Evolutionary conservation across 2,797 vertebrate species (phyloP).

Genomic region (Acrossocheilus fasciatus): DNA sequence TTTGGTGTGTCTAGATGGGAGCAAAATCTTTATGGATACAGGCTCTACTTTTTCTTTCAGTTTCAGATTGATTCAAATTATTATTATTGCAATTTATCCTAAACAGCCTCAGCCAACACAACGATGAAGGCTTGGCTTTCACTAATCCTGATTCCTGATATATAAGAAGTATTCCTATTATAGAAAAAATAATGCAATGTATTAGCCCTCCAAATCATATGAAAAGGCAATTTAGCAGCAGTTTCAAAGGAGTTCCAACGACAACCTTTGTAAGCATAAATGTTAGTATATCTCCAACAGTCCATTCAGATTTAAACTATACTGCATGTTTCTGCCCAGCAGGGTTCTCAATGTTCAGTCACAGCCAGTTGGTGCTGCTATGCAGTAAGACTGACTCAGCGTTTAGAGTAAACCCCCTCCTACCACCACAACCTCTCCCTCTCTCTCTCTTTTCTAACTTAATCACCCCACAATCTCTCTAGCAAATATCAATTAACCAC

Average conservation of each 20-base stretch:
- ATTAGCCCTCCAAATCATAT: background rate
- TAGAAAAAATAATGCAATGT: background rate
- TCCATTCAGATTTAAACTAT: constrained; percentile 17
- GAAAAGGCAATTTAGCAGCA: background rate
- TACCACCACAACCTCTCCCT: constrained; percentile 44
- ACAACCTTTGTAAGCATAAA: background rate
- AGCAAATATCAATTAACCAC: constrained; percentile 41
- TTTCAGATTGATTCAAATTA: background rate
- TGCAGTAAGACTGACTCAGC: constrained; percentile 79
- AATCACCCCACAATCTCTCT: constrained; percentile 49
- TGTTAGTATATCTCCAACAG: constrained; percentile 11
- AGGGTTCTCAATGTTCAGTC: constrained; percentile 56
- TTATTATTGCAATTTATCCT: background rate
- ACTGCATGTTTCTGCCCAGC: constrained; percentile 35
- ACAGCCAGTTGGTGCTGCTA: constrained; percentile 70
- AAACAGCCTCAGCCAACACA: background rate
- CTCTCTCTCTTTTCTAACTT: constrained; percentile 40
- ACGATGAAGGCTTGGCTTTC: constrained; percentile 1
- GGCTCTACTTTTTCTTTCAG: background rate
- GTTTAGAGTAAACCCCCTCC: constrained; percentile 61
- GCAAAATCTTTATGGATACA: background rate
- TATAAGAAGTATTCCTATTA: background rate
- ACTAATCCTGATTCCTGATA: background rate
- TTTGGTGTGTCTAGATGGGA: background rate
- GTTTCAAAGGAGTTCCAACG: background rate